Evolutionary conservation across 2,113 vertebrate genomes (phyloP).

Genomic region (Lontra canadensis): DNA sequence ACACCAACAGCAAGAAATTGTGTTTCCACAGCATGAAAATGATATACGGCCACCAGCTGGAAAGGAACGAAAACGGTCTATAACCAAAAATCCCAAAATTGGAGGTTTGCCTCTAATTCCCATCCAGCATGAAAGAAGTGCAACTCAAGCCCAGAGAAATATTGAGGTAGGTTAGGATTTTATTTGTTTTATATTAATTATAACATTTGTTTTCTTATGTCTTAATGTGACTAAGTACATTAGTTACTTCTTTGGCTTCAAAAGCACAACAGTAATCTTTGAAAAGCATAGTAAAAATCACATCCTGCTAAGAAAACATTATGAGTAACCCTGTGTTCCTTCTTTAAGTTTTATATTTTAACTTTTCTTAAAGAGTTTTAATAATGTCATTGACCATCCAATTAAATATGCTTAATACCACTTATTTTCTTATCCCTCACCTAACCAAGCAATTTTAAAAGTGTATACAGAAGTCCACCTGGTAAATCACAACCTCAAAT

Average conservation of each 20-base stretch:
- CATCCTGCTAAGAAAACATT: neutral
- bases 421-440: slow-evolving; percentile 32
- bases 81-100: slow-evolving; percentile 86
- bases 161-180: slow-evolving; percentile 79
- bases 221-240: neutral
- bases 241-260: neutral
- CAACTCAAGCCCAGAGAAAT: slow-evolving; percentile 67
- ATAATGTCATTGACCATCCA: neutral
- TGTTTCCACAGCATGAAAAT: slow-evolving; percentile 83
- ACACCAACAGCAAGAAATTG: slow-evolving; percentile 59
- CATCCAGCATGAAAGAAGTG: slow-evolving; percentile 82
- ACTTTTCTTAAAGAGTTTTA: neutral
- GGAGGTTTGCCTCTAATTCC: slow-evolving; percentile 86
- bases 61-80: slow-evolving; percentile 84
- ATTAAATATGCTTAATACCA: neutral
- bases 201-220: neutral
- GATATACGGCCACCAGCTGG: slow-evolving; percentile 84
- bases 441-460: neutral
- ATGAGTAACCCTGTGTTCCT: neutral
- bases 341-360: neutral
- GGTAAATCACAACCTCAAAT: neutral
- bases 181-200: slow-evolving; percentile 36
- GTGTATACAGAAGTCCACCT: neutral
- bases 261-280: neutral
- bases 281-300: neutral